These are phyloP conservation scores for Neotoma lepida DNA, from an alignment of 2,113 vertebrate species.

Conservation along the genomic window DNA sequence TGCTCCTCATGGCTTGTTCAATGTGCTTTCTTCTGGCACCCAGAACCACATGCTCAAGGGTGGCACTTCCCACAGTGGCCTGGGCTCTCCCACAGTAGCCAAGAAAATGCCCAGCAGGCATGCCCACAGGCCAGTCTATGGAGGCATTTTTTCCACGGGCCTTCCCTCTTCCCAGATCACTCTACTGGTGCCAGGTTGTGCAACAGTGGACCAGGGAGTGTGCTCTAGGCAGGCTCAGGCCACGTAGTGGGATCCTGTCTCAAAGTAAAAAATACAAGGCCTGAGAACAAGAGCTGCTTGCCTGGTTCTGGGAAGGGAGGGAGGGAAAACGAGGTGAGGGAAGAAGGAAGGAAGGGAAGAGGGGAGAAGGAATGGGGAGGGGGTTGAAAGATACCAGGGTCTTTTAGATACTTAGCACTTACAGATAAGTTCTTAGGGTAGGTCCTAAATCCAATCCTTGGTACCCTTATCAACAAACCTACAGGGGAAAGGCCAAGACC, in stretches of 20 bases:
- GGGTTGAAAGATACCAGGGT: neutral
- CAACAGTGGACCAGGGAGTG: neutral
- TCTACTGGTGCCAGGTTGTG: too few species aligned
- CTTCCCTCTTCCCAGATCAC: neutral
- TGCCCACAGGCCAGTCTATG: neutral
- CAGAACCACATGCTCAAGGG: neutral
- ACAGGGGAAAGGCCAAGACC: accelerated
- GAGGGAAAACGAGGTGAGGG: neutral
- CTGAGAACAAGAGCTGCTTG: neutral
- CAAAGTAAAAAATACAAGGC: neutral
- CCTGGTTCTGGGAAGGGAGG: neutral
- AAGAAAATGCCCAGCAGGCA: neutral
- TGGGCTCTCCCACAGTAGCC: neutral
- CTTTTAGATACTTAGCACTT: neutral
- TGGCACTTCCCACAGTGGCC: neutral
- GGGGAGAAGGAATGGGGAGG: too few species aligned
- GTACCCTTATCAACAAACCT: neutral
- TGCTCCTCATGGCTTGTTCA: neutral
- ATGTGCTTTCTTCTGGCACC: neutral
- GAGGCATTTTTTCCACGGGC: neutral
- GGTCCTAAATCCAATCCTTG: neutral
- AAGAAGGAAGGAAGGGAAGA: too few species aligned
- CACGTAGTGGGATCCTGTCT: neutral
- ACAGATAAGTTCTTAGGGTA: neutral
- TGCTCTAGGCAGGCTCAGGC: neutral